phyloP scores from a whole-genome alignment of 1,140 invertebrate species.

The Ips nitidus region DNA sequence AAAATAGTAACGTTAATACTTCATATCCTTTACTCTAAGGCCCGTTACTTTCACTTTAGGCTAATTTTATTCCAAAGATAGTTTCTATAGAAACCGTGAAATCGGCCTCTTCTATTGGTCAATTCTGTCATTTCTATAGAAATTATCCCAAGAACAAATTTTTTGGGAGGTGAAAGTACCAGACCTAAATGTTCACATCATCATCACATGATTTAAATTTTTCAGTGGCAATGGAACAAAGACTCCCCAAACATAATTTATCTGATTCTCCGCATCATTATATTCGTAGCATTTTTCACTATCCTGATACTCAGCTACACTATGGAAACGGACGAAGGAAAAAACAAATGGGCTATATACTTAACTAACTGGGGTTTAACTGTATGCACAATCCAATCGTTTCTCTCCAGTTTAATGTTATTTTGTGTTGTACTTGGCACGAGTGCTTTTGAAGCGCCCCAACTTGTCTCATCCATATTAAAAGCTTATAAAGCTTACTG shows the following conservation, averaged over 20 bases:
- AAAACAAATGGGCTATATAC: slow-evolving; percentile 67
- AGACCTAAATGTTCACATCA: neutral
- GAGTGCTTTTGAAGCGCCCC: slow-evolving; percentile 45
- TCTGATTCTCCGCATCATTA: slow-evolving; percentile 58
- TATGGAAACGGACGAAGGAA: slow-evolving; percentile 38
- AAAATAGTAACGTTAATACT: no score
- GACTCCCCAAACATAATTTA: slow-evolving; percentile 54
- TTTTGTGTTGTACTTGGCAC: slow-evolving; percentile 48
- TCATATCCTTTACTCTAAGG: neutral
- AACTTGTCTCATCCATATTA: slow-evolving; percentile 34
- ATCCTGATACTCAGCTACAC: slow-evolving; percentile 47
- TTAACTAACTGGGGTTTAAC: slow-evolving; percentile 75
- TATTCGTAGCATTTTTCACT: slow-evolving; percentile 56
- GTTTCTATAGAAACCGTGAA: no score
- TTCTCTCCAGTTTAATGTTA: slow-evolving; percentile 53
- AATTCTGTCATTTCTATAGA: no score
- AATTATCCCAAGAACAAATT: no score
- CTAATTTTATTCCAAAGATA: neutral
- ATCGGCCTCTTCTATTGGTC: no score
- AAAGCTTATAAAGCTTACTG: slow-evolving; percentile 63
- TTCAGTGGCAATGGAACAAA: slow-evolving; percentile 55
- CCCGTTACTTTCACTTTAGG: neutral
- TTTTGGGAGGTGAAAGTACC: neutral
- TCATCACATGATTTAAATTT: slow-evolving; percentile 30
- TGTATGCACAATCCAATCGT: slow-evolving; percentile 56